Evolutionary conservation across 1,140 invertebrate genomes (phyloP).

Genomic region (Lanistes nyassanus): DNA sequence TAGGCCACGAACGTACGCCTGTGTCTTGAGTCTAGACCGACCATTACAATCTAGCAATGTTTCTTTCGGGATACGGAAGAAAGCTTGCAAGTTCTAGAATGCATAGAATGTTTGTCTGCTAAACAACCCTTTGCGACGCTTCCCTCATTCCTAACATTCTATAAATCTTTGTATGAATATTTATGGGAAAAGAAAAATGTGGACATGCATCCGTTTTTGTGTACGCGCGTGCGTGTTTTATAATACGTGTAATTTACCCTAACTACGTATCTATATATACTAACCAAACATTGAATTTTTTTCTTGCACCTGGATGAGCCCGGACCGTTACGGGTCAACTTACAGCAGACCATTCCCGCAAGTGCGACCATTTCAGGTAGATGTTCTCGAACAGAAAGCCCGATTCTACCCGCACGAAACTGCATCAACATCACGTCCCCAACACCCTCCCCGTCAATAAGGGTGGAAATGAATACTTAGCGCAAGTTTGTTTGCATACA

Average conservation of each 20-base stretch:
- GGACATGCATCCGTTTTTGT: not conserved
- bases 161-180: not conserved
- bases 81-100: not conserved
- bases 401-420: not conserved
- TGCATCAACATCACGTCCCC: not conserved
- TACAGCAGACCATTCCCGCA: not conserved
- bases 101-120: not conserved
- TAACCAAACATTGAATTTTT: too few relatives aligned
- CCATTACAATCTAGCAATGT: not conserved
- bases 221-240: not conserved
- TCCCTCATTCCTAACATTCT: not conserved
- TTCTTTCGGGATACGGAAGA: not conserved
- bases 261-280: not conserved
- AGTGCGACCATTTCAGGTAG: not conserved
- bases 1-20: too few relatives aligned
- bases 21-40: not conserved
- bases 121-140: not conserved
- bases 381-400: not conserved
- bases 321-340: not conserved
- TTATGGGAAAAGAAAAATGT: not conserved
- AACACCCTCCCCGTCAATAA: not conserved
- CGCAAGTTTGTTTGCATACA: too few relatives aligned
- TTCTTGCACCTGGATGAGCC: too few relatives aligned
- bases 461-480: too few relatives aligned
- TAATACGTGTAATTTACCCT: not conserved